Evolutionary conservation across 1,140 invertebrate genomes (phyloP).

Genomic region (Saxidomus purpurata): DNA sequence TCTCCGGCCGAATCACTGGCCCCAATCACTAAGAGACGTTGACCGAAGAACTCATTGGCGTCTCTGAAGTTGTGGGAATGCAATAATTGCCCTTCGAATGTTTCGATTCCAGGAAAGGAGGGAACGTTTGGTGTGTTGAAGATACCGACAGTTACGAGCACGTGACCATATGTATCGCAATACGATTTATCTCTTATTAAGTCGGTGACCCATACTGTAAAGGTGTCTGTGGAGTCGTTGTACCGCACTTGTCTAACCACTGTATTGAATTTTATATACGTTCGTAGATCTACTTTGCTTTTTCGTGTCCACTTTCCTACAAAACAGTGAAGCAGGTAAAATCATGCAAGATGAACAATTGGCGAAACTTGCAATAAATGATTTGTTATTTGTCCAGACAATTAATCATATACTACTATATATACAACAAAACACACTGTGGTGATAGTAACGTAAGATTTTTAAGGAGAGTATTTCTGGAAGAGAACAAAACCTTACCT

Average conservation of each 20-base stretch:
- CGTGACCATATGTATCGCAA: conserved; percentile 35
- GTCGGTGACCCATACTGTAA: conserved; percentile 14
- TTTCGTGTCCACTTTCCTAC: background rate
- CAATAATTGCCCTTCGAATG: conserved; percentile 27
- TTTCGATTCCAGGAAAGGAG: background rate
- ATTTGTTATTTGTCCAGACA: no score
- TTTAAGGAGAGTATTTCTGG: no score
- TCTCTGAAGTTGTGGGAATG: conserved; percentile 52
- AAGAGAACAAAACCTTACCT: conserved; percentile 1
- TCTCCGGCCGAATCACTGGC: conserved; percentile 53
- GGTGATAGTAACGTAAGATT: no score
- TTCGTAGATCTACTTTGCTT: background rate
- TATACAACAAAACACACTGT: no score
- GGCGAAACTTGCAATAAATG: no score
- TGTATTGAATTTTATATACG: conserved; percentile 18
- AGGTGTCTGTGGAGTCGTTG: conserved; percentile 19
- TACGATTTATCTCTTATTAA: background rate
- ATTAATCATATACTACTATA: no score
- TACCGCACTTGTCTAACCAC: conserved; percentile 11
- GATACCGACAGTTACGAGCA: conserved; percentile 47
- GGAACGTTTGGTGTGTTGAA: conserved; percentile 48
- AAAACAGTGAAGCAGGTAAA: no score
- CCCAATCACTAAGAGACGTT: conserved; percentile 23
- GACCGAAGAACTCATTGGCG: conserved; percentile 42
- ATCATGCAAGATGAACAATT: no score